Evolutionary conservation across 2,113 vertebrate genomes (phyloP), one percentile per base, ranked within the genome.

Genomic region (cat (Felis catus)): DNA sequence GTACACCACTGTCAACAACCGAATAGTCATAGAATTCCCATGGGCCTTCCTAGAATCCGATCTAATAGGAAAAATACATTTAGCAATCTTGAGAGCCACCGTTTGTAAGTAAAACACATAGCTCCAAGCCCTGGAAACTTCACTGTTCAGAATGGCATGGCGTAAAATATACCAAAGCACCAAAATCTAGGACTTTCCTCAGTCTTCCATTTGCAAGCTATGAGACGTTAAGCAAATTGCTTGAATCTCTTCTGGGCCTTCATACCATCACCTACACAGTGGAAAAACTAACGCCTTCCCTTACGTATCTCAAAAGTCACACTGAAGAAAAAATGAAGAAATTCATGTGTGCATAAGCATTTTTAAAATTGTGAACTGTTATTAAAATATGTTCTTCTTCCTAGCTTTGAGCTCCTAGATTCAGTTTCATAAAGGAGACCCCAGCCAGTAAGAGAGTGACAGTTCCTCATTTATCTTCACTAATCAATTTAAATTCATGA

Each of bases 391-490:
- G 53, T 70, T 89, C 19, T 71, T 93, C 70, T 61, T 78, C 39
- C 53, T 82, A 81, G 13, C 27, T 85, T 55, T 48, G 78, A 89
- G 61, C 36, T 73, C 39, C 10, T 68, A 53, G 74, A 51, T 89
- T 89, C 70, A 36, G 48, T 68, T 94, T 91, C 51, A 84, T 66
- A 55, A 74, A 58, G 41, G n/a, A 92, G 25, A 78, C 13, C 7
- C 3, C 9, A 51, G 29, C 25, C 9, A n/a, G 33, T 63, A 80
- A 76, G 27, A 45, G 66, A 97, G 55, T 71, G 63, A 83, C 65
- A 94, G 65, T 31, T 65, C 29, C 78, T 94, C 68, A 79, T 94
- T 94, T 78, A 78, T 81, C 81, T 84, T 74, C 71, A 81, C 66
- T 94, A 31, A 93, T 94, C 58, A 45, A 18, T 73, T 76, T 79